Evolutionary conservation across 2,797 vertebrate species (phyloP).

Genomic region (Otolemur crassicaudatus): DNA sequence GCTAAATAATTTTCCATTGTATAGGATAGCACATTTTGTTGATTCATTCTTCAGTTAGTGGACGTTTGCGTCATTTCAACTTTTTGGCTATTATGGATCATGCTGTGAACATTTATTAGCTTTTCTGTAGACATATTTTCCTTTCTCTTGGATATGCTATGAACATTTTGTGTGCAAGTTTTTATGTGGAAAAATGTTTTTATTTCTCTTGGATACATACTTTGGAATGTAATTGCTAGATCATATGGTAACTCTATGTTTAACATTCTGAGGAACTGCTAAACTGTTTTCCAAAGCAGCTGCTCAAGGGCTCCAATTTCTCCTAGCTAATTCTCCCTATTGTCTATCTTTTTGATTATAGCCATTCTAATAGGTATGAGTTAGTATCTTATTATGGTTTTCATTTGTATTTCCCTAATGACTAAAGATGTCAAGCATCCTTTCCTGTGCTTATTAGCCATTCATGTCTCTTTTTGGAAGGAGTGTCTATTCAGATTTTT

Average conservation of each 20-base stretch:
- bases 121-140: constrained; percentile 42
- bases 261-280: neutral
- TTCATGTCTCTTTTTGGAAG: neutral
- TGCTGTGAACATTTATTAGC: neutral
- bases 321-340: neutral
- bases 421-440: constrained; percentile 8
- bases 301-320: neutral
- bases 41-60: neutral
- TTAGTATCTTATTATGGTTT: neutral
- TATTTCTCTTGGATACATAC: constrained; percentile 13
- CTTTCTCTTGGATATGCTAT: constrained; percentile 32
- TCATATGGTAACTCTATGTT: neutral
- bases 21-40: constrained; percentile 3
- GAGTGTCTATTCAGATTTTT: neutral
- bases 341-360: constrained; percentile 11
- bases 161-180: neutral
- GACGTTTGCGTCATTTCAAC: neutral
- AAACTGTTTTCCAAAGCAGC: neutral
- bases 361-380: neutral
- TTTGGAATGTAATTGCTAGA: neutral
- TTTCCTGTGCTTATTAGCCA: neutral
- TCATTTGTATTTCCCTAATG: neutral
- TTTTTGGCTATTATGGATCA: constrained; percentile 26
- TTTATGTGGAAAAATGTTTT: neutral
- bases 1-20: constrained; percentile 1